Evolutionary conservation across 2,888 invertebrate species (phyloP), one percentile per base, ranked within the genome.

Genomic region (Stenolophus ochropezus): DNA sequence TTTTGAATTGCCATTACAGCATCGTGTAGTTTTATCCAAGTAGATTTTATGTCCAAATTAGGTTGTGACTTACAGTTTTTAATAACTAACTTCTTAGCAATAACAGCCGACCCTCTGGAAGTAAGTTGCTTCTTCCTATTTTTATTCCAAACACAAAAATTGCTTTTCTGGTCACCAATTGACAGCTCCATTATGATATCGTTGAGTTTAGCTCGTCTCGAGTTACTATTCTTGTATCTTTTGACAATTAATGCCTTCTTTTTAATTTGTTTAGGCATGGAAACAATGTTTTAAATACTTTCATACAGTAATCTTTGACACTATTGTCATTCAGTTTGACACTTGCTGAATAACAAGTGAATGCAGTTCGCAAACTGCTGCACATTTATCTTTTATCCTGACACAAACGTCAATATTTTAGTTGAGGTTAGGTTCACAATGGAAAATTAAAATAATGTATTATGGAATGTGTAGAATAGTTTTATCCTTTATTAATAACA

Each of bases 1-100:
- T 94, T 94, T 89, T 98, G 97, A 84, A 98, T 97, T 69, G 97
- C 97, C 83, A 96, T 92, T 16, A 98, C 97, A 21, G 98, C 97
- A 87, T 96, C 96, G 86, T 94, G 92, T 80, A 98, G 90, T 88
- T 96, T 96, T 87, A 94, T 93, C 96, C 97, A 97, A 90, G 97
- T 96, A 86, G 94, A 93, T 88, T 96, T 94, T 86, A 96, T 95
- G 89, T 96, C 96, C 87, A 95, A 91, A 88, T 93, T 94, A 84
- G 95, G 95, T 89, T 94, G 94, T 89, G 93, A 95, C 94, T 87
- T 84, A 89, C 90, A 82, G 51, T 83, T 73, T 77, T 76, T 75
- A 16, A 81, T 83, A 18, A 8, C 47, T 33, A 83, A 56, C 6
- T 74, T 79, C 16, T 78, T 83, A 4, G 65, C 14, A 8, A 11